A percentile compares a stretch with the other conserved stretches of the same genome.
phyloP scores from a whole-genome alignment of 2,797 vertebrate genomes.

The Sebastes melanostomus region DNA sequence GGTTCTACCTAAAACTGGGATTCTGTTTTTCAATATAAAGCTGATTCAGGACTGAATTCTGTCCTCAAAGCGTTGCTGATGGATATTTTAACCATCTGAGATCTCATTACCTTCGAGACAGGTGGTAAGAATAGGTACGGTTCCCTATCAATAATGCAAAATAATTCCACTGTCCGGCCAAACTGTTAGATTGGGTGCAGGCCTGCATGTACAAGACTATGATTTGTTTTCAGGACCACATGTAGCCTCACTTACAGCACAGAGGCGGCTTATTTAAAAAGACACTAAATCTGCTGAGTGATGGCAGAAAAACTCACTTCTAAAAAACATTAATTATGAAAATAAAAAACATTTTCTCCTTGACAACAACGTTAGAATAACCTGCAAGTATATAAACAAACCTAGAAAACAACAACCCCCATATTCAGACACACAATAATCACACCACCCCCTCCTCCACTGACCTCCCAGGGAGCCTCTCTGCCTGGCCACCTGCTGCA shows the following conservation, averaged over 20 bases:
- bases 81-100: conserved; percentile 76
- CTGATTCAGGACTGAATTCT: background rate
- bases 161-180: conserved; percentile 87
- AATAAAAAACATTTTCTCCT: background rate
- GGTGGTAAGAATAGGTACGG: conserved; percentile 84
- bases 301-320: background rate
- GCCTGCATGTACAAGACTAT: conserved; percentile 31
- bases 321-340: background rate
- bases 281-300: background rate
- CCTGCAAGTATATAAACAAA: background rate
- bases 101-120: conserved; percentile 88
- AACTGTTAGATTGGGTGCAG: conserved; percentile 48
- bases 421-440: background rate
- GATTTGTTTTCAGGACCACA: conserved; percentile 12
- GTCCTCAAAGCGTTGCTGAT: conserved; percentile 28
- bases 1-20: background rate
- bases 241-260: background rate
- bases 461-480: conserved; percentile 88
- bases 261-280: background rate
- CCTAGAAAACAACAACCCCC: background rate
- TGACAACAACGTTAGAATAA: background rate
- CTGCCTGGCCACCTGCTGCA: conserved; percentile 93
- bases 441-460: conserved; percentile 20
- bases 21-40: background rate
- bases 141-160: conserved; percentile 94